Evolutionary conservation across 2,888 invertebrate species (phyloP).

Genomic region (Polymixis flavicincta): DNA sequence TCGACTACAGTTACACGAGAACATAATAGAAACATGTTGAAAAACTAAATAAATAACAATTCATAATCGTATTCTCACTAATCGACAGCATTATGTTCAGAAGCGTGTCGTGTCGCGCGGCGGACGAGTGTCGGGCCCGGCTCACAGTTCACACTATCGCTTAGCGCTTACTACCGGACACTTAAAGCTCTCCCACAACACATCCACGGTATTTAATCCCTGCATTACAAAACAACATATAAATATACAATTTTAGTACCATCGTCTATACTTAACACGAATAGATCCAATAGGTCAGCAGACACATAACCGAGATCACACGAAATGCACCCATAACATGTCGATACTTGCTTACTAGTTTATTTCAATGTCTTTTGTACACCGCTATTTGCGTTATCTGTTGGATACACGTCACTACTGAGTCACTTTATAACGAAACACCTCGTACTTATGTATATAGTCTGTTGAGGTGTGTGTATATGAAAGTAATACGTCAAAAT

Average conservation of each 20-base stretch:
- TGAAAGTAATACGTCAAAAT: conserved; percentile 52
- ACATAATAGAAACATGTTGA: conserved; percentile 65
- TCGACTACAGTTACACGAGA: conserved; percentile 50
- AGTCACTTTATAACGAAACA: conserved; percentile 36
- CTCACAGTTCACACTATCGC: conserved; percentile 35
- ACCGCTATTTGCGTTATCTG: conserved; percentile 47
- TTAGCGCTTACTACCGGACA: conserved; percentile 55
- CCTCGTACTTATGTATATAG: conserved; percentile 44
- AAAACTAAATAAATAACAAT: conserved; percentile 73
- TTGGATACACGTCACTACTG: conserved; percentile 46
- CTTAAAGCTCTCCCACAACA: conserved; percentile 77
- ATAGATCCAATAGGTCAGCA: conserved; percentile 55
- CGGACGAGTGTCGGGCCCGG: conserved; percentile 21
- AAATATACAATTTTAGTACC: conserved; percentile 69
- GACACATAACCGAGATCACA: conserved; percentile 65
- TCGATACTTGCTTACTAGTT: conserved; percentile 55
- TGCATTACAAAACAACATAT: conserved; percentile 72
- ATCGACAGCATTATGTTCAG: conserved; percentile 65
- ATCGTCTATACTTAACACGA: conserved; percentile 65
- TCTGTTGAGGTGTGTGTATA: conserved; percentile 46
- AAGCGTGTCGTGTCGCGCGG: conserved; percentile 66
- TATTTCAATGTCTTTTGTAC: conserved; percentile 51
- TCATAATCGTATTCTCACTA: conserved; percentile 67
- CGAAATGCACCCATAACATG: conserved; percentile 63
- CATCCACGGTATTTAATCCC: conserved; percentile 70